phyloP scores from a whole-genome alignment of 2,797 vertebrate species.

The Oreonectes daqikongensis region DNA sequence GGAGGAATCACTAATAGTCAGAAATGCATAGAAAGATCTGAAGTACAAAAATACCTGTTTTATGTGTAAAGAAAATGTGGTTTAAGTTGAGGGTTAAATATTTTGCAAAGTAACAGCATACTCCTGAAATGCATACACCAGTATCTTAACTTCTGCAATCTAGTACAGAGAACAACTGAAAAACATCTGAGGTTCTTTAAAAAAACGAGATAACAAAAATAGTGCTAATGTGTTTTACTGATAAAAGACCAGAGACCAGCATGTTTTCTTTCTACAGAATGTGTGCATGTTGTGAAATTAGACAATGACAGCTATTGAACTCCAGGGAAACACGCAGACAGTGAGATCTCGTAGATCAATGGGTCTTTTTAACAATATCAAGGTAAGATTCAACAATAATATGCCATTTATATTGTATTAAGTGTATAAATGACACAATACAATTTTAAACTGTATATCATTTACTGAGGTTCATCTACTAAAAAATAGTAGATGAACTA shows the following conservation, averaged over 20 bases:
- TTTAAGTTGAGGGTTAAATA: too few relatives aligned
- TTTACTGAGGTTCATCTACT: neutral
- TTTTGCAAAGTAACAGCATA: neutral
- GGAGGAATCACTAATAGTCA: neutral
- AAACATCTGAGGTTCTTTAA: too few relatives aligned
- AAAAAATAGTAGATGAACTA: neutral
- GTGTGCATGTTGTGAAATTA: neutral
- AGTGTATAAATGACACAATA: too few relatives aligned
- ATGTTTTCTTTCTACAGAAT: slow-evolving; percentile 16
- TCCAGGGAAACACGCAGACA: slow-evolving; percentile 7
- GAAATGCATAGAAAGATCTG: neutral
- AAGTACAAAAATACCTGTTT: neutral
- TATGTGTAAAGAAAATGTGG: neutral
- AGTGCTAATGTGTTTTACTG: neutral
- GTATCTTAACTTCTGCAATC: neutral
- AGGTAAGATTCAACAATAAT: slow-evolving; percentile 61
- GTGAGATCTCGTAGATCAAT: slow-evolving; percentile 10
- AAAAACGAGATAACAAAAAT: neutral
- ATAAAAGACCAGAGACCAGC: neutral
- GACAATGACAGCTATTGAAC: slow-evolving; percentile 43
- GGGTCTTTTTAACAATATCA: slow-evolving; percentile 69
- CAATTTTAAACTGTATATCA: neutral
- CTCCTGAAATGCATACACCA: neutral
- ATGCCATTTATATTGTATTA: too few relatives aligned
- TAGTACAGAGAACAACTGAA: neutral